Evolutionary conservation across 2,797 vertebrate genomes (phyloP).

Genomic region (Otolemur crassicaudatus): DNA sequence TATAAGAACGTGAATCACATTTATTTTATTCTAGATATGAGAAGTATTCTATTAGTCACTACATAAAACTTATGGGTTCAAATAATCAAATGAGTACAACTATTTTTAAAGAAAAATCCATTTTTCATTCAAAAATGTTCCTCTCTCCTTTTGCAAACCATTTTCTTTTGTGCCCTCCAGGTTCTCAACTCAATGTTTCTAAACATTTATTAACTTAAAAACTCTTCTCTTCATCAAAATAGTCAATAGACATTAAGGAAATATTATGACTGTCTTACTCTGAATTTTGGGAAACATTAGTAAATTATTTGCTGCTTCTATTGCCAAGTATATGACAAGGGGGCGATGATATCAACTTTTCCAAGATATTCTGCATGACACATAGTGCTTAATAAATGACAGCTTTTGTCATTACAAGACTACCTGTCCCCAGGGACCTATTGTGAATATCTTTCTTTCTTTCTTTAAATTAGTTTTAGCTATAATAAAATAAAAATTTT

Average conservation of each 20-base stretch:
- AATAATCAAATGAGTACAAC: neutral
- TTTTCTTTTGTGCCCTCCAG: neutral
- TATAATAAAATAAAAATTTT: neutral
- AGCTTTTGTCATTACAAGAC: neutral
- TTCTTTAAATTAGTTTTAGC: slow-evolving; percentile 43
- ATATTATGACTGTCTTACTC: neutral
- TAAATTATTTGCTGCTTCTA: neutral
- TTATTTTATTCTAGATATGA: neutral
- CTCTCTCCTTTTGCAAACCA: neutral
- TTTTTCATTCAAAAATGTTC: neutral
- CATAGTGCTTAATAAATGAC: neutral
- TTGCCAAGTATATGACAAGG: neutral
- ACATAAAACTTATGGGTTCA: neutral
- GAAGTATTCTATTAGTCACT: neutral
- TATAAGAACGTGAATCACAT: neutral
- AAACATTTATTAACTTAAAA: neutral
- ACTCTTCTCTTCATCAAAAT: neutral
- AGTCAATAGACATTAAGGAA: neutral
- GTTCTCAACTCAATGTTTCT: neutral
- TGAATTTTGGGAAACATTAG: neutral
- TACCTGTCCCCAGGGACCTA: neutral
- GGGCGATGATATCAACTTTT: neutral
- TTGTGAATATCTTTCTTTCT: neutral
- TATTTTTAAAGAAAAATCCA: neutral
- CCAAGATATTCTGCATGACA: neutral